Base-by-base conservation (phyloP, 1,140 invertebrate genomes). In the Drosophila sp. region DNA sequence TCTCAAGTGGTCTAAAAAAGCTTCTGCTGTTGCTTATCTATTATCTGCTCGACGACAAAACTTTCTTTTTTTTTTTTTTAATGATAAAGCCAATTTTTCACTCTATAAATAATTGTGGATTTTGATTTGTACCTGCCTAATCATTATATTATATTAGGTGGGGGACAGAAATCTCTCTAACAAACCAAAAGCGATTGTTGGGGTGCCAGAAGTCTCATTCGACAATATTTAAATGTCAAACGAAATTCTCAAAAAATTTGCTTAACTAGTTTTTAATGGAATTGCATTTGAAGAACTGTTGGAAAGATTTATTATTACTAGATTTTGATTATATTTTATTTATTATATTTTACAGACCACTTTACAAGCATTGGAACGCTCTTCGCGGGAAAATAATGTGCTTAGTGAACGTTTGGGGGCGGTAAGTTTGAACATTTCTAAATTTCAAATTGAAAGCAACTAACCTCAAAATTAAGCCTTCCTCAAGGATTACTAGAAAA, bases 301-400 rank as follows among this genome's bases (percentile, higher is more conserved):
- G 17, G 17, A 17, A 17, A 17, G 17, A 17, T 17, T 17, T 17
- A 17, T 17, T 17, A 17, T 17, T 17, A 17, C 17, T 54, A 25
- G 50, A 62, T 57, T 41, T 38, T 1, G 1, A 33, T 40, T 55
- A 11, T 44, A 0, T 55, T 32, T 56, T 41, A 8, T 70, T 70
- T 32, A 1, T 41, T 71, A 27, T 35, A 11, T 38, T 66, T 81
- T 79, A 27, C 73, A 92, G 91, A 91, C 91, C 66, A 92, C 94
- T 8, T 82, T 95, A 38, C 94, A 95, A 74, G 94, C 94, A 60
- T 78, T 94, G 76, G 93, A 95, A 73, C 93, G 94, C 56, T 92
- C 95, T 23, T 94, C 94, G 72, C 92, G 94, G 55, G 95, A 95
- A 68, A 95, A 94, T 76, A 93, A 94, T 90, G 94, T 94, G 0